These are phyloP conservation scores for Hippopotamyrus pictus DNA, from an alignment of 2,797 vertebrate genomes.

Conservation along the genomic window DNA sequence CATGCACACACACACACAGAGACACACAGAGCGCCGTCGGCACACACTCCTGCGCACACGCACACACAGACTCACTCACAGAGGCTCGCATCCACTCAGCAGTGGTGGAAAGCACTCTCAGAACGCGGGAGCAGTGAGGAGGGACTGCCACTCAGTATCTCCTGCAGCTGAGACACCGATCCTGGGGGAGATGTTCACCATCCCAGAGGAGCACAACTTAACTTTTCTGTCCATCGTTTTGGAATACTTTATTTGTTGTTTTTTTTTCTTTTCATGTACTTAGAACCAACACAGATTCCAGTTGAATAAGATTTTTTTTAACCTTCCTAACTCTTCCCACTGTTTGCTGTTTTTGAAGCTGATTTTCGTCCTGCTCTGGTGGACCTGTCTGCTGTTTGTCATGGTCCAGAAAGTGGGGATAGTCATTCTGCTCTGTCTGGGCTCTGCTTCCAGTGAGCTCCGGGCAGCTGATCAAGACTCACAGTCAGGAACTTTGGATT, in stretches of 20 bases:
- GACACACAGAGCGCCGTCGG: constrained; percentile 14
- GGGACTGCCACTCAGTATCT: background rate
- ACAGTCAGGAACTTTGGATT: constrained; percentile 62
- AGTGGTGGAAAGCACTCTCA: constrained; percentile 29
- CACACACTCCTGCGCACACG: constrained; percentile 34
- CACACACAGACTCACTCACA: constrained; percentile 34
- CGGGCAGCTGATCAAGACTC: constrained; percentile 36
- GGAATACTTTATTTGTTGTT: constrained; percentile 6
- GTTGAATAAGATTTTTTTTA: background rate
- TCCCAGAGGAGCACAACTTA: constrained; percentile 21
- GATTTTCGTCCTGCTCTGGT: background rate
- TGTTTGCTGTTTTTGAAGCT: background rate
- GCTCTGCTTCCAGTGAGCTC: constrained; percentile 53
- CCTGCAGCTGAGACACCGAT: constrained; percentile 27
- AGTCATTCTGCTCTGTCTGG: constrained; percentile 66
- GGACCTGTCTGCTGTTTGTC: constrained; percentile 45
- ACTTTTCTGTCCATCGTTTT: background rate
- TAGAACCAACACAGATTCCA: background rate
- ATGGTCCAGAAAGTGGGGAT: constrained; percentile 69
- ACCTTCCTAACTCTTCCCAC: constrained; percentile 24
- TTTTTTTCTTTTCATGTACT: background rate
- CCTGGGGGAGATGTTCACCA: constrained; percentile 18
- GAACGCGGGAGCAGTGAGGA: constrained; percentile 19
- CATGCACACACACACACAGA: background rate
- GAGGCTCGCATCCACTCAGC: constrained; percentile 22